Evolutionary conservation across 1,140 invertebrate species (phyloP).

Genomic region (Nilaparvata lugens): DNA sequence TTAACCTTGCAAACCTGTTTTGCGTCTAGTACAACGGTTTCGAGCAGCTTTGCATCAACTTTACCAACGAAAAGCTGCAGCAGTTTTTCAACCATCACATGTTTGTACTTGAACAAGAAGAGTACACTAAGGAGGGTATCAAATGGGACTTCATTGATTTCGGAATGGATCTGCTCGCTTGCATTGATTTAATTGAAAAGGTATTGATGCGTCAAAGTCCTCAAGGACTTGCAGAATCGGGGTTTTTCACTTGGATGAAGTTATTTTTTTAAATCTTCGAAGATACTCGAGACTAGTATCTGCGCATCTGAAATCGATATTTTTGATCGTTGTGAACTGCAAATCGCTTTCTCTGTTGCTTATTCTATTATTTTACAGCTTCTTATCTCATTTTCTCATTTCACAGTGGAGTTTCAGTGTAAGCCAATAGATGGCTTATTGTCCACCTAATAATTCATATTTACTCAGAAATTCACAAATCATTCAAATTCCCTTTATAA

Average conservation of each 20-base stretch:
- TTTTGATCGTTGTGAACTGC: neutral
- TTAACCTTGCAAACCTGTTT: no score
- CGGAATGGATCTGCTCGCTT: slow-evolving; percentile 93
- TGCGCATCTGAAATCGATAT: neutral
- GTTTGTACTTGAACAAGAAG: slow-evolving; percentile 96
- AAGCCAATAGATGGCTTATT: no score
- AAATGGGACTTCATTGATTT: slow-evolving; percentile 95
- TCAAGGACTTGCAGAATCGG: neutral
- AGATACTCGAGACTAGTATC: slow-evolving; percentile 2
- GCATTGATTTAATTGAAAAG: slow-evolving; percentile 96
- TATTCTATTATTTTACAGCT: no score
- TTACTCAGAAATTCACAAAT: no score
- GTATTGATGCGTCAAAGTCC: slow-evolving; percentile 37
- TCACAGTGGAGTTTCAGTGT: no score
- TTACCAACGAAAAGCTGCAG: slow-evolving; percentile 95
- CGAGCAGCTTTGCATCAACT: slow-evolving; percentile 98
- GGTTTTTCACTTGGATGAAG: neutral
- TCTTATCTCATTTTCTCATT: no score
- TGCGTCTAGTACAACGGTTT: slow-evolving; percentile 84
- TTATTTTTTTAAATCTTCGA: neutral
- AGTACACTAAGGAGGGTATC: slow-evolving; percentile 91
- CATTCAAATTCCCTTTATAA: no score
- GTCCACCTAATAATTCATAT: no score
- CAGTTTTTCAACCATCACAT: slow-evolving; percentile 98
- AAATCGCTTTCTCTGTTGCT: no score